phyloP scores from a whole-genome alignment of 2,888 invertebrate genomes.

The Chrysolina oricalcia region DNA sequence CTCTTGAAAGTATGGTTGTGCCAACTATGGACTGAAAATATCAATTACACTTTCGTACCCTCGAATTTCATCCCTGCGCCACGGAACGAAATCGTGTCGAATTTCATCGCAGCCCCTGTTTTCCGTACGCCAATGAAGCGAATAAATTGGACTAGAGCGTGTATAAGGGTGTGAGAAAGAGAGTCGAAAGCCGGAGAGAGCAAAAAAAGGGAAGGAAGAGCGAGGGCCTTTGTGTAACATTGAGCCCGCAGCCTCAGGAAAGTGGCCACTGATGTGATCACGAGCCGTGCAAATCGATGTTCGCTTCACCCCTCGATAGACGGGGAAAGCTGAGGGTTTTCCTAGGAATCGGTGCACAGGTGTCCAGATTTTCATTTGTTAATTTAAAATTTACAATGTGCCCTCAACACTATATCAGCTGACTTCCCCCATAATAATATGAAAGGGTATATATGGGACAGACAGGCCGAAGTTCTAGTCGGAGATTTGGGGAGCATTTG shows the following conservation, averaged over 20 bases:
- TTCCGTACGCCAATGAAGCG: conserved; percentile 20
- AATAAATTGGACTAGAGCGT: conserved; percentile 40
- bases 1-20: background rate
- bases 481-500: no score
- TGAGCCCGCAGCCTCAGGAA: conserved; percentile 66
- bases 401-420: no score
- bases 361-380: background rate
- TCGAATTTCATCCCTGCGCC: background rate
- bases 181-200: conserved; percentile 41
- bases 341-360: background rate
- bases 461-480: no score
- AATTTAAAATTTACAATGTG: no score
- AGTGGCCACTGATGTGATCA: conserved; percentile 71
- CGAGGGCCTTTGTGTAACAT: conserved; percentile 65
- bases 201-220: conserved; percentile 40
- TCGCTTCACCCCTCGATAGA: conserved; percentile 66
- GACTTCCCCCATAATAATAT: no score
- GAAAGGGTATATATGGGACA: no score
- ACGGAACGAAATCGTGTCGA: background rate
- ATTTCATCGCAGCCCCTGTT: background rate
- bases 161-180: conserved; percentile 44
- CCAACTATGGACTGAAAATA: background rate
- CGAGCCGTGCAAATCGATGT: conserved; percentile 71
- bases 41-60: background rate
- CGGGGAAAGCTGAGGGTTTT: conserved; percentile 23